These are phyloP conservation scores for Corticium candelabrum DNA, from an alignment of 37 sponge, comb jelly and placozoan genomes.

Conservation along the genomic window DNA sequence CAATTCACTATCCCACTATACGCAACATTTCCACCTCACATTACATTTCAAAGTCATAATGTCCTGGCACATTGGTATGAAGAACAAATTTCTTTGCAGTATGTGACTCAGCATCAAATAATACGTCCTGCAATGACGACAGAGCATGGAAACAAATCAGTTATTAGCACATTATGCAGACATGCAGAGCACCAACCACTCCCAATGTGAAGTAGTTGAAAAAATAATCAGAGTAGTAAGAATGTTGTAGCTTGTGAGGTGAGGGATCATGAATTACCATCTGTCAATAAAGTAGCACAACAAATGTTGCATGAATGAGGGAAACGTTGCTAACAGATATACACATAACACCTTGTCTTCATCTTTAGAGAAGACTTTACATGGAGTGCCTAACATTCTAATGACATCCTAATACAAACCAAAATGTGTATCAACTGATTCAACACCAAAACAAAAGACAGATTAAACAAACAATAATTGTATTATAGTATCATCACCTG, in stretches of 20 bases:
- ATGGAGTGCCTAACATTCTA: slow-evolving; percentile 71
- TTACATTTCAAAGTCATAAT: slow-evolving; percentile 95
- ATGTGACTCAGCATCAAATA: slow-evolving; percentile 85
- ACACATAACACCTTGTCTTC: slow-evolving; percentile 71
- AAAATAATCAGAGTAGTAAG: slow-evolving; percentile 82
- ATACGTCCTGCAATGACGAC: slow-evolving; percentile 64
- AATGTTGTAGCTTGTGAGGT: slow-evolving; percentile 59
- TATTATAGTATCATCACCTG: too few relatives aligned
- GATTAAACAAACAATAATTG: too few relatives aligned
- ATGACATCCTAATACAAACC: background rate
- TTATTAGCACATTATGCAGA: background rate
- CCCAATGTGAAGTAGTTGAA: slow-evolving; percentile 98
- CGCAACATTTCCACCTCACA: too few relatives aligned
- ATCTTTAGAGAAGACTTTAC: slow-evolving; percentile 80
- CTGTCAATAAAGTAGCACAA: slow-evolving; percentile 16
- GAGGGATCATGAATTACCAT: slow-evolving; percentile 85
- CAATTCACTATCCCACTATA: too few relatives aligned
- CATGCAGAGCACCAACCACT: slow-evolving; percentile 35
- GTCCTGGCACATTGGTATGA: slow-evolving; percentile 93
- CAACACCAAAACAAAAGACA: too few relatives aligned
- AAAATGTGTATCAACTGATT: too few relatives aligned
- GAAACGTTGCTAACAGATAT: background rate
- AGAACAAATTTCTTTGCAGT: slow-evolving; percentile 87
- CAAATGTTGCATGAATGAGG: background rate
- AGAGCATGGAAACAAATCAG: background rate